Conservation (phyloP, 2,888 invertebrate genomes). For the Sarcophaga variegata region DNA sequence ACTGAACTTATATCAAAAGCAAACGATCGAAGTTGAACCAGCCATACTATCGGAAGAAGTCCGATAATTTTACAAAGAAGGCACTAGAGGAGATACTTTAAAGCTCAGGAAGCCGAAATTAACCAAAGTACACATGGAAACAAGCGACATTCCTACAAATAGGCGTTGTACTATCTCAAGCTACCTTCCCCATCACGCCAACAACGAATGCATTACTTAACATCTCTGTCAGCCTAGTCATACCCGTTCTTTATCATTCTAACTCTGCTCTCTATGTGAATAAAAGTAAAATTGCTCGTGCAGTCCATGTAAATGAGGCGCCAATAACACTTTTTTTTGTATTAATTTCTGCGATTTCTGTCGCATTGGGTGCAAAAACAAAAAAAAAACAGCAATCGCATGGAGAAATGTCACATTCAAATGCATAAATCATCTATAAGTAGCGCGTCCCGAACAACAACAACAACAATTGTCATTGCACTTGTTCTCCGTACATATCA, state of each 20-base stretch:
- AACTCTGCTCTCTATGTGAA: conserved; percentile 29
- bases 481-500: conserved; percentile 48
- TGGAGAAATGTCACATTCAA: conserved; percentile 41
- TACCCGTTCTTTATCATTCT: background rate
- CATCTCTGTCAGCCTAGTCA: background rate
- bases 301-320: conserved; percentile 62
- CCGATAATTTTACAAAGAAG: too few relatives aligned
- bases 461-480: conserved; percentile 40
- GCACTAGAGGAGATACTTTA: too few relatives aligned
- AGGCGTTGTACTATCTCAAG: too few relatives aligned
- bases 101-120: too few relatives aligned
- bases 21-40: too few relatives aligned
- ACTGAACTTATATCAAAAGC: too few relatives aligned
- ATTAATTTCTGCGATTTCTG: conserved; percentile 25
- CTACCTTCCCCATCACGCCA: too few relatives aligned
- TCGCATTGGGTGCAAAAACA: conserved; percentile 3
- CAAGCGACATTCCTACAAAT: too few relatives aligned
- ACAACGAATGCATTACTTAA: background rate
- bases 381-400: background rate
- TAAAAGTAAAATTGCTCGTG: conserved; percentile 48
- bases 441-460: conserved; percentile 8
- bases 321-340: conserved; percentile 39
- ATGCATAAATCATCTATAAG: conserved; percentile 52
- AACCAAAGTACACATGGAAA: too few relatives aligned
- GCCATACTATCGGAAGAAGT: too few relatives aligned